These are phyloP conservation scores for Lerema accius DNA, from an alignment of 1,140 invertebrate species.

Conservation along the genomic window DNA sequence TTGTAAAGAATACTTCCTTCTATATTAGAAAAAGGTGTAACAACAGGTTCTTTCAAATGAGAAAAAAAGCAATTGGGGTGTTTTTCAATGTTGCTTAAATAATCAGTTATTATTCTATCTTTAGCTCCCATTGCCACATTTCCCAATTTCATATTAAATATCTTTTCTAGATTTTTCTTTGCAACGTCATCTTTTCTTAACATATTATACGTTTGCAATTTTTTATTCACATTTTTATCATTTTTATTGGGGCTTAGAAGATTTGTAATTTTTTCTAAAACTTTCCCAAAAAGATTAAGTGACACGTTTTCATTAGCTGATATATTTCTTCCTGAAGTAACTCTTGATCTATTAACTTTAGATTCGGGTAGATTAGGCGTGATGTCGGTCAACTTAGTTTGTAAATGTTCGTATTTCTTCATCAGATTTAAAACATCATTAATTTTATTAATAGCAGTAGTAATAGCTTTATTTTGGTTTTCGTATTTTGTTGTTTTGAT, in stretches of 20 bases:
- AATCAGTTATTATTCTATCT: conserved; percentile 68
- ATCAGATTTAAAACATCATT: conserved; percentile 59
- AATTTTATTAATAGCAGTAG: conserved; percentile 52
- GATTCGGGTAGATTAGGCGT: conserved; percentile 33
- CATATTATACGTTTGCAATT: conserved; percentile 50
- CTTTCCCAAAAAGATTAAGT: conserved; percentile 56
- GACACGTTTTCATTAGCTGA: conserved; percentile 40
- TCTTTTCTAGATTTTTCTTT: conserved; percentile 44
- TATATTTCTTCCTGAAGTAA: background rate
- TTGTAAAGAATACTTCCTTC: conserved; percentile 65
- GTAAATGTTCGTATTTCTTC: conserved; percentile 59
- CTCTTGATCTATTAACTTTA: conserved; percentile 1
- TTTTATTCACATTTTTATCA: conserved; percentile 48
- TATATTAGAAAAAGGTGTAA: conserved; percentile 36
- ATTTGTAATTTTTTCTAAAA: conserved; percentile 63
- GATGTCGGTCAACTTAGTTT: conserved; percentile 47
- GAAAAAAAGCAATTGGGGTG: conserved; percentile 58
- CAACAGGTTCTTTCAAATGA: conserved; percentile 31
- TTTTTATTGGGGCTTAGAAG: conserved; percentile 51
- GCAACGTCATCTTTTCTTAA: conserved; percentile 41
- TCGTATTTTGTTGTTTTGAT: conserved; percentile 19
- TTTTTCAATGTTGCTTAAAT: conserved; percentile 59
- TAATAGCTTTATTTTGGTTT: conserved; percentile 24
- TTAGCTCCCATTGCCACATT: conserved; percentile 53
- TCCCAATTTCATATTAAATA: conserved; percentile 46